phyloP scores from a whole-genome alignment of 2,888 invertebrate species.

The Bembecia ichneumoniformis region DNA sequence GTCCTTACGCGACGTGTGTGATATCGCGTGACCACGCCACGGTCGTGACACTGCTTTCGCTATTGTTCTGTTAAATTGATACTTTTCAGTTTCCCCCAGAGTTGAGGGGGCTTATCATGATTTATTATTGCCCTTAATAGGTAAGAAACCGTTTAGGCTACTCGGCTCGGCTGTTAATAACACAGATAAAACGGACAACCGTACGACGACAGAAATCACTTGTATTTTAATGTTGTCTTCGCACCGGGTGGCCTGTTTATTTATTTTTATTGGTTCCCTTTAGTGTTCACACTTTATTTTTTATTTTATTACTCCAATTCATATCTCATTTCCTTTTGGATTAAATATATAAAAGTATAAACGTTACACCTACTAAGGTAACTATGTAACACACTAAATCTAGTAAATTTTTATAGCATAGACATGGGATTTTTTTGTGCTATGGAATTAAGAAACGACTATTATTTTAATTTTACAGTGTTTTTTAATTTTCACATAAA shows the following conservation, averaged over 20 bases:
- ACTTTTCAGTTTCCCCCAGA: constrained; percentile 37
- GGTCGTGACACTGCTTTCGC: constrained; percentile 23
- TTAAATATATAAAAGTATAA: no score
- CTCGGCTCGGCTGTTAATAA: constrained; percentile 8
- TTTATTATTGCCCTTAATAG: constrained; percentile 34
- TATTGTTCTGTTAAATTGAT: constrained; percentile 43
- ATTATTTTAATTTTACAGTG: no score
- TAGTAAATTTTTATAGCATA: no score
- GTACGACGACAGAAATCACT: background rate
- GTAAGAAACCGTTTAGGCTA: constrained; percentile 21
- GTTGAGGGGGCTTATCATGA: constrained; percentile 37
- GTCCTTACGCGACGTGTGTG: background rate
- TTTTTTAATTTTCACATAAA: no score
- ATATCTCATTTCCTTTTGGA: no score
- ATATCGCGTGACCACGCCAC: constrained; percentile 37
- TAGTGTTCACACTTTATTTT: no score
- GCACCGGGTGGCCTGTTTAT: background rate
- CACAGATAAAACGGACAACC: constrained; percentile 3
- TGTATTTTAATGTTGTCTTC: background rate
- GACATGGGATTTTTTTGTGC: no score
- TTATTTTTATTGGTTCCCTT: background rate
- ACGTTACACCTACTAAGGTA: no score
- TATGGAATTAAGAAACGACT: no score
- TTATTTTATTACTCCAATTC: no score
- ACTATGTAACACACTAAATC: no score